Base-by-base conservation (phyloP, 1,140 invertebrate species). In the Delia radicum region DNA sequence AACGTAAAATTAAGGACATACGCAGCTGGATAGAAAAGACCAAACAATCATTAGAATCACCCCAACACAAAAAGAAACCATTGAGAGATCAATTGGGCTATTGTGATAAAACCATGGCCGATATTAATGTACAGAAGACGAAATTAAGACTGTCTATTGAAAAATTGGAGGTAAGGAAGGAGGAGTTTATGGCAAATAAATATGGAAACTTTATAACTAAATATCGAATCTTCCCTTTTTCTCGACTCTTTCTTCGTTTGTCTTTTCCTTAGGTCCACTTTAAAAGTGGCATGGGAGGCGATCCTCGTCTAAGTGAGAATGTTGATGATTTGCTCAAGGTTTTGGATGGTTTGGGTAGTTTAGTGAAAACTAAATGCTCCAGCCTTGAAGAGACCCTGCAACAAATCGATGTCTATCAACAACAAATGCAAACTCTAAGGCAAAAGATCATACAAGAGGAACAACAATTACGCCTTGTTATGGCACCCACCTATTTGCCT, bases 251-350 rank as follows among this genome's bases (percentile, higher is more conserved):
- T 42, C 62, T 61, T 3, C 5, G 26, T 69, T 75, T 33, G n/a
- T n/a, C n/a, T n/a, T n/a, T n/a, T n/a, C n/a, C n/a, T n/a, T 84
- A 94, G 92, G 92, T 96, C 74, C 95, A 97, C 87, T 97, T 96
- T 89, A 92, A 93, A 28, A 91, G 94, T 63, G 94, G 94, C 37
- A 91, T 95, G 86, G 91, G 91, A 79, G 92, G 93, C 26, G 94
- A 95, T 80, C 91, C 90, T 74, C 92, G 92, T 76, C 91, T 96
- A 48, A 90, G 91, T 79, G 89, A 92, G 67, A 89, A 91, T 62
- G 94, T 93, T 33, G 89, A 91, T 74, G 91, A 92, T 74, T 87
- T 96, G 31, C 87, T 91, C 55, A 83, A 87, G 37, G 89, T 94
- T 77, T 87, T 96, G 77, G 92, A 95, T 79, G 85, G 87, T 42